phyloP scores from a whole-genome alignment of 2,113 vertebrate species.

The Sus scrofa region T2T-Sscrofa CM000824.6:154788501-154789000 shows the following conservation, averaged over 20 bases:
- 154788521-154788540: not conserved
- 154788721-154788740: no score
- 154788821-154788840: not conserved
- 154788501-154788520: slow-evolving; percentile 44
- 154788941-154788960: not conserved
- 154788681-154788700: no score
- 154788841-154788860: not conserved
- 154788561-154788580: not conserved
- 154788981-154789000: no score
- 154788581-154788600: not conserved
- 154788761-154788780: no score
- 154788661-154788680: no score
- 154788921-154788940: not conserved
- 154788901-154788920: not conserved
- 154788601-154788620: no score
- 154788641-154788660: no score
- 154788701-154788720: no score
- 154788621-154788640: no score
- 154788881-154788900: not conserved
- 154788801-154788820: no score
- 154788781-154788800: no score
- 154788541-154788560: not conserved
- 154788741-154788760: no score
- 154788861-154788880: not conserved
- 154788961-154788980: not conserved